Evolutionary conservation across 2,797 vertebrate species (phyloP), one percentile per base, ranked within the genome.

Genomic region (Enteromius argenteus): DNA sequence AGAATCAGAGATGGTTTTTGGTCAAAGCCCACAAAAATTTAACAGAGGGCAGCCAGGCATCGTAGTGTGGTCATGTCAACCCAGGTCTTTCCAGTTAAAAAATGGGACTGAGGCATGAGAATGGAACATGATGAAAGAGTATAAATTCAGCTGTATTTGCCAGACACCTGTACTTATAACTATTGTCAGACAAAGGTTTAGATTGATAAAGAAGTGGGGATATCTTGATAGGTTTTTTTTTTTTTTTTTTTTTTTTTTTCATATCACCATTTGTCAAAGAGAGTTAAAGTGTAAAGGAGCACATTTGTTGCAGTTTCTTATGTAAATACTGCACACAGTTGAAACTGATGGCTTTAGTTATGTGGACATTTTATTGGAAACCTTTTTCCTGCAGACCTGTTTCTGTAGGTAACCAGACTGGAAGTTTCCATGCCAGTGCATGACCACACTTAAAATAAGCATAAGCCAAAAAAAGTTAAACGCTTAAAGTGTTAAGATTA

Each of bases 241-340:
- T 85, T 80, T 21, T 85, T 83, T 84, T 84, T 74, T 37, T 82
- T 84, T 85, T 85, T 87, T 72, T 64, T 90, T 88, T 83, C 4
- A 66, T 80, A 46, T 53, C 67, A 76, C 27, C 19, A 73, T 90
- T 90, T 91, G 85, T 91, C 91, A 90, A 44, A 80, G 8, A 49
- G 78, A 87, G 74, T 91, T 73, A 84, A 21, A 5, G 68, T 72
- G 74, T 69, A 30, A 72, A 27, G 46, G 46, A 80, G 27, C 56
- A 42, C 23, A 32, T 37, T 32, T 85, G 30, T 76, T 84, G 81
- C 88, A 90, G 87, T 91, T 83, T 71, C 68, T 78, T 56, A 53
- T 49, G 74, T 76, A 84, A 73, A 46, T 49, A 51, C 73, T 84
- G 42, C 64, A 32, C 42, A 74, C 60, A 9, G 49, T 62, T 76